phyloP scores from a whole-genome alignment of 2,113 vertebrate genomes.

The Thryonomys swinderianus region DNA sequence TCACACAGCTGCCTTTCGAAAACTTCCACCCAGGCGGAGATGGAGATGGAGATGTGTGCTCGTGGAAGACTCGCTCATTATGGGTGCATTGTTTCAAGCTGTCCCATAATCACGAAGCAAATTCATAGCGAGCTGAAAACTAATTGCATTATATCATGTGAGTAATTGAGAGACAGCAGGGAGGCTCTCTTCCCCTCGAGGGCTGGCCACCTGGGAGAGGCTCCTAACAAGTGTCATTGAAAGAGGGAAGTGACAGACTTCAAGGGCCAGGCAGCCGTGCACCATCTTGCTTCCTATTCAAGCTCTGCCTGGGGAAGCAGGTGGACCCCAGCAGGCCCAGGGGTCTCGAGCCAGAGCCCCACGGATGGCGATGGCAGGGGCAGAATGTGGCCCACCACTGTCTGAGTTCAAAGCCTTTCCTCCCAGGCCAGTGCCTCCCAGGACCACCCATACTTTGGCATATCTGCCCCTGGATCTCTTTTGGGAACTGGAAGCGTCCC shows the following conservation, averaged over 20 bases:
- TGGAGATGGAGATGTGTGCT: background rate
- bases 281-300: background rate
- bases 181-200: background rate
- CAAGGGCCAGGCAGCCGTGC: rapidly evolving
- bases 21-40: background rate
- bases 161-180: background rate
- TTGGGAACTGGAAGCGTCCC: background rate
- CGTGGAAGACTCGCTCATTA: background rate
- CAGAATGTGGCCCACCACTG: background rate
- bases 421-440: background rate
- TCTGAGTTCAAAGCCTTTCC: background rate
- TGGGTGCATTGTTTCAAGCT: background rate
- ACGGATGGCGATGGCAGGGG: background rate
- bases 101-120: background rate
- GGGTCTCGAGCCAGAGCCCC: rapidly evolving
- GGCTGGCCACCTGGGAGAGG: background rate
- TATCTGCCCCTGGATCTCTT: rapidly evolving
- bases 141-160: background rate
- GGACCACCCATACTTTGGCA: background rate
- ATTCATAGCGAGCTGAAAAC: background rate
- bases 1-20: background rate
- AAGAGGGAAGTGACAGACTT: rapidly evolving
- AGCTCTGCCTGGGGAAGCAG: rapidly evolving
- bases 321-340: background rate
- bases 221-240: background rate